Percentiles rank a stretch among this genome's conserved stretches.
Evolutionary conservation across 1,140 invertebrate genomes (phyloP).

Genomic region (Apis cerana): DNA sequence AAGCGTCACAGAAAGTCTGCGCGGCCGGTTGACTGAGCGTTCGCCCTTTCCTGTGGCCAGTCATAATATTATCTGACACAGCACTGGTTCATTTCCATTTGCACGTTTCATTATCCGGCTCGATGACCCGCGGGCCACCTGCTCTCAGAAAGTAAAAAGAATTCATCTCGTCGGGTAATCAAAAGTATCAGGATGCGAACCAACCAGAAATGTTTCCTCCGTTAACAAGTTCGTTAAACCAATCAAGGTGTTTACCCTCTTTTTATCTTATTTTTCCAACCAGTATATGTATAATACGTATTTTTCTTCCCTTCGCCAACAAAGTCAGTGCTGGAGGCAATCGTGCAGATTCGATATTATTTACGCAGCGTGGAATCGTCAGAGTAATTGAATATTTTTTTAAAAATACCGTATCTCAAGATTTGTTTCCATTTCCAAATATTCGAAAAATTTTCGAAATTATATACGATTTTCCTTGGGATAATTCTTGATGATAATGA

Average conservation of each 20-base stretch:
- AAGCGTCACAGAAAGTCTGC: conserved; percentile 61
- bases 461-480: not conserved
- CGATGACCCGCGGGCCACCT: conserved; percentile 64
- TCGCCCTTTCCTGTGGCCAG: conserved; percentile 68
- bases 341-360: not conserved
- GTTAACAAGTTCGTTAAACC: conserved; percentile 57
- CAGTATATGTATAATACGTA: not conserved
- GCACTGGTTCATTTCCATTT: conserved; percentile 72
- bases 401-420: no score
- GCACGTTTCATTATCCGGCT: conserved; percentile 71
- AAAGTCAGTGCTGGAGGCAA: not conserved
- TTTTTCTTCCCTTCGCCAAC: not conserved
- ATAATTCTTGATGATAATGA: not conserved
- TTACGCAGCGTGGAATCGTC: not conserved
- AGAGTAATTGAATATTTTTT: no score
- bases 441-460: no score
- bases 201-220: conserved; percentile 48
- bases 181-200: conserved; percentile 55
- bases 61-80: conserved; percentile 73
- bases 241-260: conserved; percentile 48
- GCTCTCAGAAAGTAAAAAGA: conserved; percentile 56
- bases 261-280: conserved; percentile 16
- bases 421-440: no score
- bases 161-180: conserved; percentile 54
- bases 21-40: conserved; percentile 53